Evolutionary conservation across 2,113 vertebrate genomes (phyloP).

Genomic region (human): GRCh38 chr4:169394501-169395000

Average conservation of each 20-base stretch:
- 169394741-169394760: background rate
- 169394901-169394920: background rate
- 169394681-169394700: conserved; percentile 5
- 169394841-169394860: background rate
- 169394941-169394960: background rate
- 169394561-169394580: background rate
- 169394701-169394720: background rate
- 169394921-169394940: background rate
- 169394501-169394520: conserved; percentile 86
- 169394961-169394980: background rate
- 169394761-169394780: background rate
- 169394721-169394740: background rate
- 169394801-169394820: background rate
- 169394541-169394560: conserved; percentile 19
- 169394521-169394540: conserved; percentile 81
- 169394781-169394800: background rate
- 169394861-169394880: background rate
- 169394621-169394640: conserved; percentile 15
- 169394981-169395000: background rate
- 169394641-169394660: conserved; percentile 17
- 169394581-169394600: background rate
- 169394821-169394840: background rate
- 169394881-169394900: background rate
- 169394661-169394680: background rate
- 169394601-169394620: conserved; percentile 9